These are phyloP conservation scores for Diplodus sargus DNA, from an alignment of 2,797 vertebrate genomes.

Conservation along the genomic window DNA sequence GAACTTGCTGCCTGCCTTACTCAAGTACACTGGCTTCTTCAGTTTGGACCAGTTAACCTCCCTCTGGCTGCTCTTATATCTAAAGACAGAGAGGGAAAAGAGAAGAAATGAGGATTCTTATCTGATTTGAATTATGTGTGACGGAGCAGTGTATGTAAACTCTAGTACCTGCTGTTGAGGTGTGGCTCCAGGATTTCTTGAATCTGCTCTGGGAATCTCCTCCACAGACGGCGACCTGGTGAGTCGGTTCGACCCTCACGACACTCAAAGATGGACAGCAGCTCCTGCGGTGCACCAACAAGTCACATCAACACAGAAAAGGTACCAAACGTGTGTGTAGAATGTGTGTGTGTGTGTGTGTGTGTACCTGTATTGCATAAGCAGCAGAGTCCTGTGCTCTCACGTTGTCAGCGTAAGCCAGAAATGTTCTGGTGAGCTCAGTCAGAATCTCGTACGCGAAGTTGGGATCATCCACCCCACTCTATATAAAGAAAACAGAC, in stretches of 20 bases:
- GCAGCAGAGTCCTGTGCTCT: slow-evolving; percentile 97
- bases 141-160: background rate
- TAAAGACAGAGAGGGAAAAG: slow-evolving; percentile 59
- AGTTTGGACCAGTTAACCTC: slow-evolving; percentile 94
- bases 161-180: slow-evolving; percentile 92
- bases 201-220: slow-evolving; percentile 95
- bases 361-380: slow-evolving; percentile 94
- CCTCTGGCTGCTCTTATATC: slow-evolving; percentile 98
- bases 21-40: slow-evolving; percentile 96
- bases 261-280: slow-evolving; percentile 94
- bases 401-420: slow-evolving; percentile 96
- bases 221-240: slow-evolving; percentile 93
- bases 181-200: slow-evolving; percentile 98
- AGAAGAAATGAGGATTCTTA: background rate
- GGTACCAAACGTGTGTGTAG: background rate
- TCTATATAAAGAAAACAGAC: slow-evolving; percentile 77
- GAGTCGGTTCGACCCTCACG: slow-evolving; percentile 89
- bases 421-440: slow-evolving; percentile 94
- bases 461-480: slow-evolving; percentile 93
- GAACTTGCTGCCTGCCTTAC: slow-evolving; percentile 93
- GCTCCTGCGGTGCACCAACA: slow-evolving; percentile 84
- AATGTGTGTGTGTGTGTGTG: background rate
- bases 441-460: slow-evolving; percentile 94
- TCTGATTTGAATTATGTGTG: background rate
- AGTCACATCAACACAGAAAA: background rate